Evolutionary conservation across 2,888 invertebrate species (phyloP).

Genomic region (Apantesis nais): DNA sequence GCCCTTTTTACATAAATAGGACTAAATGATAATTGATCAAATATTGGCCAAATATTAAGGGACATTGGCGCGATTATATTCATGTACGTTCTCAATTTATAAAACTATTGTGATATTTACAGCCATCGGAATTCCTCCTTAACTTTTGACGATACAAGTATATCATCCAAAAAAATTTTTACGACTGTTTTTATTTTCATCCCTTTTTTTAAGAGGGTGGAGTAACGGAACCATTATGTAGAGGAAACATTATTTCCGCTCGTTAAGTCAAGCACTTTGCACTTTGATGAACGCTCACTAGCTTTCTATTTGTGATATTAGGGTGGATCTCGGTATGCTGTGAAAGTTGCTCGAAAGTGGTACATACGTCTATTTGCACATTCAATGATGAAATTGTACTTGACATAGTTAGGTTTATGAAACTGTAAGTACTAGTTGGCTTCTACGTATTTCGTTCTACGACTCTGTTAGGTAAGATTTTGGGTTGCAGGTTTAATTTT

Average conservation of each 20-base stretch:
- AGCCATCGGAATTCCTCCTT: slow-evolving; percentile 11
- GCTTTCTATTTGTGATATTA: slow-evolving; percentile 63
- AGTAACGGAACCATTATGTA: slow-evolving; percentile 75
- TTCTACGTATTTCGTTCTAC: slow-evolving; percentile 16
- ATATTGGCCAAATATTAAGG: neutral
- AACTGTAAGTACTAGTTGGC: slow-evolving; percentile 7
- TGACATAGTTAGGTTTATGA: slow-evolving; percentile 21
- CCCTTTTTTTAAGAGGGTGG: slow-evolving; percentile 59
- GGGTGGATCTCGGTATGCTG: slow-evolving; percentile 53
- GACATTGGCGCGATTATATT: neutral
- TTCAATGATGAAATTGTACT: slow-evolving; percentile 17
- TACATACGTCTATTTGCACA: slow-evolving; percentile 16
- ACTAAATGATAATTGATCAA: too few relatives aligned
- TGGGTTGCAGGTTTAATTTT: slow-evolving; percentile 2
- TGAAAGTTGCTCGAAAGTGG: slow-evolving; percentile 21
- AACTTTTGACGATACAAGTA: slow-evolving; percentile 48
- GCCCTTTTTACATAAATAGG: too few relatives aligned
- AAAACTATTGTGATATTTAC: slow-evolving; percentile 10
- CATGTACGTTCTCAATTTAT: neutral
- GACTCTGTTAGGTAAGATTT: slow-evolving; percentile 4
- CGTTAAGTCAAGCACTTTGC: slow-evolving; percentile 80
- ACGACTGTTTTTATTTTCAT: slow-evolving; percentile 66
- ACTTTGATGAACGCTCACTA: slow-evolving; percentile 81
- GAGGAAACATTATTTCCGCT: slow-evolving; percentile 83
- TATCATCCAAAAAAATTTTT: slow-evolving; percentile 65